phyloP scores from a whole-genome alignment of 2,888 invertebrate species.

The Cacoxenus indagator region DNA sequence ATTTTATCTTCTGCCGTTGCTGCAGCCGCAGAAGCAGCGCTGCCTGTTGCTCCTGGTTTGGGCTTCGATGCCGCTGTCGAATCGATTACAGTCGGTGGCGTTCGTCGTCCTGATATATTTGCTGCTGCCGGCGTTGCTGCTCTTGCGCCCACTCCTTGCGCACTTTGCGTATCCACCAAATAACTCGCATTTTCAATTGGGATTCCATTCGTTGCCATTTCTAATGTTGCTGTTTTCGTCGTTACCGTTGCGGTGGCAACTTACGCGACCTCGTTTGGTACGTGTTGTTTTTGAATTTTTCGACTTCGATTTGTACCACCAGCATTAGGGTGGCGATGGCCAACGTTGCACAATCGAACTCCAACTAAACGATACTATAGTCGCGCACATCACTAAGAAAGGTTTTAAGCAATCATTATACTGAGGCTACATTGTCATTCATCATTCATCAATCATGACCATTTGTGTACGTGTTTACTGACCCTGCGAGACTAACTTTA shows the following conservation, averaged over 20 bases:
- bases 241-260: slow-evolving; percentile 5
- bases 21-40: slow-evolving; percentile 5
- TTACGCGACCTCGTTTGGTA: too few relatives aligned
- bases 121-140: neutral
- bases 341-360: too few relatives aligned
- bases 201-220: neutral
- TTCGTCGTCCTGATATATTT: neutral
- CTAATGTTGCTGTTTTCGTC: neutral
- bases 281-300: too few relatives aligned
- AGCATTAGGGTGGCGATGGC: too few relatives aligned
- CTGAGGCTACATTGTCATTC: too few relatives aligned
- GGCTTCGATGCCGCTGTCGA: slow-evolving; percentile 3
- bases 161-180: slow-evolving; percentile 13
- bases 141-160: slow-evolving; percentile 25
- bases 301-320: too few relatives aligned
- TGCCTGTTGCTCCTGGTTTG: slow-evolving; percentile 10
- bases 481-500: too few relatives aligned
- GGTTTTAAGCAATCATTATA: too few relatives aligned
- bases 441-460: too few relatives aligned
- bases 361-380: too few relatives aligned
- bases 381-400: too few relatives aligned
- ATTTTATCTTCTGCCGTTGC: slow-evolving; percentile 14
- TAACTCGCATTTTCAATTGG: slow-evolving; percentile 5
- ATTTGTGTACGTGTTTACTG: too few relatives aligned
- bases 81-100: neutral